Base-by-base conservation (phyloP, 2,113 vertebrate species). In the Ascaphus truei region DNA sequence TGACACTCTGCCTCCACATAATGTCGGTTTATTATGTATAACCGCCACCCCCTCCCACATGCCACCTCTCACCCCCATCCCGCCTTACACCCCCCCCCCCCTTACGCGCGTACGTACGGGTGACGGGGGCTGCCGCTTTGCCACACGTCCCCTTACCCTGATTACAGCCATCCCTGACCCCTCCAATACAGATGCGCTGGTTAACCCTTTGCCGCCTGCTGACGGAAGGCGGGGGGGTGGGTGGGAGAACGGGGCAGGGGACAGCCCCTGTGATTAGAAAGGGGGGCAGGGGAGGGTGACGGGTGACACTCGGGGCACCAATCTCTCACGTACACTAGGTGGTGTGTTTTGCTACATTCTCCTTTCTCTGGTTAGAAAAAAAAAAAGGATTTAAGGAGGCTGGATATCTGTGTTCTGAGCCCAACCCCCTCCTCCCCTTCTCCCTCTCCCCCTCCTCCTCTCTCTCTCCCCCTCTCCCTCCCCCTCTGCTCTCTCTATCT, bases 141-240 rank as follows among this genome's bases (percentile, higher is more conserved):
- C n/a, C n/a, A n/a, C n/a, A n/a, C n/a, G n/a, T n/a, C 56, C 55
- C 57, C 51, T 69, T 69, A 69, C 43, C 43, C 26, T 69, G 66
- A 69, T 69, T 60, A 45, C 66, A 60, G 66, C 51, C 66, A 69
- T 60, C 52, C 31, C 39, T 31, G 60, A 45, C 60, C 56, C 22
- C 43, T 60, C 55, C 66, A 60, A 69, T 68, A 55, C 66, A 60
- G 56, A 69, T 69, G 65, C 53, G 66, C 31, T 20, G 20, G 15
- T 71, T 71, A 71, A 71, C 67, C 57, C 57, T 20, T 52, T 18
- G 15, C 30, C 7, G 7, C 29, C 25, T 50, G 23, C 34, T 15
- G 48, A 48, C 36, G 18, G 31, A 11, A 5, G 5, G 31, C 5
- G 31, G 31, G 31, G 11, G 43, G 13, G 4, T 16, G 12, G 18